A percentile compares a stretch with the other conserved stretches of the same genome.
Evolutionary conservation across 2,113 vertebrate species (phyloP).

Genomic region (Osmerus eperlanus): DNA sequence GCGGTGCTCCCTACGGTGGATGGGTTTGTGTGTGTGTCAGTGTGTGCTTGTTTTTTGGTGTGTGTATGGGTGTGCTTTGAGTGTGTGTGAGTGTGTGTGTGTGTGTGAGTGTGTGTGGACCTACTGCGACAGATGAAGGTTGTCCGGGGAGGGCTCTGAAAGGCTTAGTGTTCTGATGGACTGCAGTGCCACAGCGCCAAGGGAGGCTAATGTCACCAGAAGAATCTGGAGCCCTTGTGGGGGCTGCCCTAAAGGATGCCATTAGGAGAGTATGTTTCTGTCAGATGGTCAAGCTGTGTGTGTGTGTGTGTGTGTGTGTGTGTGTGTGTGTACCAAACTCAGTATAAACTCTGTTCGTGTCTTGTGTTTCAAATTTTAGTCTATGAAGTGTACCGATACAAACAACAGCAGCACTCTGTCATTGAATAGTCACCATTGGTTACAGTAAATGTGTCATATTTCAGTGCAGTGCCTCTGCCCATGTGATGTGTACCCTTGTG

Average conservation of each 20-base stretch:
- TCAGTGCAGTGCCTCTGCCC: too few species aligned
- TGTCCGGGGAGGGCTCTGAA: slow-evolving; percentile 24
- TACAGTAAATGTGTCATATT: too few species aligned
- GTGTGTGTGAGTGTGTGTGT: background rate
- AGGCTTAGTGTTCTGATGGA: slow-evolving; percentile 29
- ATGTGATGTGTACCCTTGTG: too few species aligned
- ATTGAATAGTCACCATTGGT: too few species aligned
- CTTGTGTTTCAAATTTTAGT: too few species aligned
- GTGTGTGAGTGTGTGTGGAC: background rate
- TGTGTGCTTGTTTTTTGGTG: background rate
- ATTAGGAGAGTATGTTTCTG: too few species aligned
- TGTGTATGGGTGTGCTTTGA: too few species aligned
- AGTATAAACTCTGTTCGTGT: too few species aligned
- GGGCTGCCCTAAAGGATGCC: background rate
- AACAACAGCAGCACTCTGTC: too few species aligned
- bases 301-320: slow-evolving; percentile 27
- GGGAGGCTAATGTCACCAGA: background rate
- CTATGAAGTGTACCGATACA: too few species aligned
- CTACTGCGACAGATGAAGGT: slow-evolving; percentile 33
- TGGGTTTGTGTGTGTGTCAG: slow-evolving; percentile 1
- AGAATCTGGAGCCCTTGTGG: background rate
- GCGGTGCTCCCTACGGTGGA: slow-evolving; percentile 17
- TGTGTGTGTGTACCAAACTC: background rate
- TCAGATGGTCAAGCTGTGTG: background rate
- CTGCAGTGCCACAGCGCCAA: slow-evolving; percentile 24